Base-by-base conservation (phyloP, 2,113 vertebrate genomes). In the Symphodus melops region DNA sequence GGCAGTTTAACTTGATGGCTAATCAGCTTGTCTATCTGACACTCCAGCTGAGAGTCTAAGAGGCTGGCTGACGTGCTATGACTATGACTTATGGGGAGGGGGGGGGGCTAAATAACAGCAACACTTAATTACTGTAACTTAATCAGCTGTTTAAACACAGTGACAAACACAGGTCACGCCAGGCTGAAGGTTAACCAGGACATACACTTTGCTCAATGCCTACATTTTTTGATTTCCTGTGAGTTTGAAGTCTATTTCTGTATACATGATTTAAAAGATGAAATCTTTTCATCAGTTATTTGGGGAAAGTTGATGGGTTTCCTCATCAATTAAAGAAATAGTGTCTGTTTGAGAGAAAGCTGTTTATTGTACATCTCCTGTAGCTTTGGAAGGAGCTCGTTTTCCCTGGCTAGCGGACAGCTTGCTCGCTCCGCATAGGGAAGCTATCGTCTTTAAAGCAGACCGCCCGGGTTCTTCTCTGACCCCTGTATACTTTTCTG, bases 21-120 rank as follows among this genome's bases (percentile, higher is more conserved):
- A 86, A 85, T 77, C 48, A 75, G 79, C 78, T 67, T 56, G 75
- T 90, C 86, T 75, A 48, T 85, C 71, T 61, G 74, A 87, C 71
- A 82, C 82, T 79, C 52, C 70, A 64, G 71, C 73, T 44, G 84
- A 88, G 82, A 10, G 73, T 86, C 74, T 73, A 83, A 84, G 84
- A 63, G 75, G 14, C 28, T 39, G 58, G 75, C 82, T 84, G 86
- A 77, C 76, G 59, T 48, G 72, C 61, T 65, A 14, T 69, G 61
- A 87, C 61, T 65, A 14, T 69, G 61, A 87, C 77, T 73, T 65
- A 75, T 54, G 65, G 17, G 63, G 21, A 20, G 33, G 72, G 44
- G 36, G 67, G 51, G 28, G 25, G 49, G 49, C 36, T 49, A 57
- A 80, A 72, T 52, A 78, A 74, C 78, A 76, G 63, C 60, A 73